phyloP scores from a whole-genome alignment of 2,113 vertebrate genomes.

The Erythrocercus mccallii region DNA sequence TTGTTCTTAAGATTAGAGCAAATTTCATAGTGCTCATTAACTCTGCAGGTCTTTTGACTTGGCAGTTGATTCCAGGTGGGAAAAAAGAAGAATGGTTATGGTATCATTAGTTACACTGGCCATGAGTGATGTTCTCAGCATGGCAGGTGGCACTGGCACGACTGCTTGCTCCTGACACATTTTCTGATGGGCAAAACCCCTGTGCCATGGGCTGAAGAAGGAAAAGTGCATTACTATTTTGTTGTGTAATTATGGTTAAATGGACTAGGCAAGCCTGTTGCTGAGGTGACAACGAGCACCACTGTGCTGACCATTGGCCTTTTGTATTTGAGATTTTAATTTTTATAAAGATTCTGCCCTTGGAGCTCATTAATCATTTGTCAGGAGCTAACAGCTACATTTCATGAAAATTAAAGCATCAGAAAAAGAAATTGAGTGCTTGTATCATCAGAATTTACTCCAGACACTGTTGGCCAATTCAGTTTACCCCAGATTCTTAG shows the following conservation, averaged over 20 bases:
- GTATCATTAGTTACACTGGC: background rate
- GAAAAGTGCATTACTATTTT: background rate
- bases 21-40: background rate
- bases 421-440: background rate
- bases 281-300: background rate
- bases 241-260: background rate
- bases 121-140: background rate
- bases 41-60: constrained; percentile 6
- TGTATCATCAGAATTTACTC: background rate
- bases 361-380: background rate
- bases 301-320: background rate
- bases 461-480: background rate
- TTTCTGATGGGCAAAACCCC: background rate
- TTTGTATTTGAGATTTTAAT: background rate
- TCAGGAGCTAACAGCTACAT: background rate
- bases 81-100: background rate
- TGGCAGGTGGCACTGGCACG: background rate
- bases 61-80: background rate
- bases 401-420: background rate
- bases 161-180: background rate
- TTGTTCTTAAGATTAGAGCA: background rate
- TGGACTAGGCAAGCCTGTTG: background rate
- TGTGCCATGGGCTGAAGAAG: background rate
- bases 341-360: background rate
- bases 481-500: background rate